A percentile compares a stretch with the other conserved stretches of the same genome.
Conservation (phyloP, 2,888 invertebrate genomes). For the Hofmannophila pseudospretella region DNA sequence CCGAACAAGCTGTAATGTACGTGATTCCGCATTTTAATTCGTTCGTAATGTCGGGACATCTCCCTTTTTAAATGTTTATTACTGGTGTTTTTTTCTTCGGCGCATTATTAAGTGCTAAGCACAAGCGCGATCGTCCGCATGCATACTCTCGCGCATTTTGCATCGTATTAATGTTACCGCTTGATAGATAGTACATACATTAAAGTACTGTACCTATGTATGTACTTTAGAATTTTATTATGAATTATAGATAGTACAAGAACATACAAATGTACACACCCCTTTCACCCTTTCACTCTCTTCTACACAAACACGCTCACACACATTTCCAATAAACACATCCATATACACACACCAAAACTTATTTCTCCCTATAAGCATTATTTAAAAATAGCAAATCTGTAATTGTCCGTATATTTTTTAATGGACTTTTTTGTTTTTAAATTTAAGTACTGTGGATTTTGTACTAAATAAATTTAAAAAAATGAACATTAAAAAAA, state of each 20-base stretch:
- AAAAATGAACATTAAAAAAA: too few relatives aligned
- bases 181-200: conserved; percentile 22
- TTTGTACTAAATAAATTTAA: too few relatives aligned
- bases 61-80: conserved; percentile 63
- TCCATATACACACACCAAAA: too few relatives aligned
- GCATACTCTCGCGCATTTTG: conserved; percentile 43
- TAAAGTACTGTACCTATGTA: conserved; percentile 12
- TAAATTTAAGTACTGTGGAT: too few relatives aligned
- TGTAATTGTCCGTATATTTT: too few relatives aligned
- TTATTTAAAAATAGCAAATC: too few relatives aligned
- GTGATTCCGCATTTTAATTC: conserved; percentile 75
- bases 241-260: conserved; percentile 30
- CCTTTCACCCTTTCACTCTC: too few relatives aligned
- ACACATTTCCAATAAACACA: too few relatives aligned
- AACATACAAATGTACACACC: too few relatives aligned
- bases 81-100: conserved; percentile 37
- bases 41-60: conserved; percentile 52
- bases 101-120: conserved; percentile 33
- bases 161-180: conserved; percentile 20
- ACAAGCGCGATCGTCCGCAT: conserved; percentile 30
- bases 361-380: too few relatives aligned
- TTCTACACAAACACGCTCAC: too few relatives aligned
- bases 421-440: too few relatives aligned
- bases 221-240: conserved; percentile 18
- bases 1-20: conserved; percentile 57